Percentiles rank a stretch among this genome's conserved stretches.
These are phyloP conservation scores for Ophioderma brevispina DNA, from an alignment of 35 echinoderm and acorn worm genomes.

Conservation along the genomic window DNA sequence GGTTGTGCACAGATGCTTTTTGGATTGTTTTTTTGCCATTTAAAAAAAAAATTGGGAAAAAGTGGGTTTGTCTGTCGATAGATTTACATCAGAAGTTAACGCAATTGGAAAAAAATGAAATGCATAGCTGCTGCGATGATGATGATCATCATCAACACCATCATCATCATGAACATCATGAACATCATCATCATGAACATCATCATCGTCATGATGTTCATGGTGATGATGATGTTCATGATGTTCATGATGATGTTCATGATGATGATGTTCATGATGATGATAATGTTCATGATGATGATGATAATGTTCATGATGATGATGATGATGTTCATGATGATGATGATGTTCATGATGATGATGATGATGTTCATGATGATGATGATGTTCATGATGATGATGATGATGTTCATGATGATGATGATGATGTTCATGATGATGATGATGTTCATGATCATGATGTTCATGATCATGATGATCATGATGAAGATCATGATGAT, in stretches of 20 bases:
- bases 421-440: constrained; percentile 24
- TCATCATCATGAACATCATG: too few species aligned
- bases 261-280: background rate
- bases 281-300: background rate
- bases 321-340: constrained; percentile 22
- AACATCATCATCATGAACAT: background rate
- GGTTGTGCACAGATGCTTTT: too few species aligned
- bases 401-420: constrained; percentile 27
- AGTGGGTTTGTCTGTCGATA: too few species aligned
- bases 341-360: constrained; percentile 27
- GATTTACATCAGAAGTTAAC: too few species aligned
- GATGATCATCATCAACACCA: too few species aligned
- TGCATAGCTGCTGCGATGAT: too few species aligned
- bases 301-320: background rate
- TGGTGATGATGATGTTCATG: background rate
- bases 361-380: constrained; percentile 24
- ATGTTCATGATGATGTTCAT: background rate
- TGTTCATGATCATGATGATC: background rate
- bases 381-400: constrained; percentile 21
- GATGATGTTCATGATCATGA: constrained; percentile 20
- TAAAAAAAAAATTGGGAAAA: too few species aligned
- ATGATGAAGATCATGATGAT: too few species aligned
- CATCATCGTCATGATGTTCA: background rate
- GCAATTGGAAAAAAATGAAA: too few species aligned
- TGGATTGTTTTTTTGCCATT: too few species aligned